Base-by-base conservation (phyloP, 1,140 invertebrate species). In the Leptinotarsa defecta region DNA sequence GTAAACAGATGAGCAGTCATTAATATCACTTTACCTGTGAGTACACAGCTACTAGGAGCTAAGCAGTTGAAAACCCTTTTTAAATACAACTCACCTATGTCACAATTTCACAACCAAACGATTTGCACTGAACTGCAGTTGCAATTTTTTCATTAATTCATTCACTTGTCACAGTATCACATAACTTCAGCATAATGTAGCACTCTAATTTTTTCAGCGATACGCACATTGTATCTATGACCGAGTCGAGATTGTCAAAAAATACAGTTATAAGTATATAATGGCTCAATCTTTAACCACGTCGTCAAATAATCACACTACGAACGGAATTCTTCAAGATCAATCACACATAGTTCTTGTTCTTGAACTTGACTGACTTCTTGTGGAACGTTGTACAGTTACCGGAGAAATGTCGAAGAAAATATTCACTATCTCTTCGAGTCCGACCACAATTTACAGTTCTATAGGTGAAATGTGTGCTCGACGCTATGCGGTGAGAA, bases 101-200 rank as follows among this genome's bases (percentile, higher is more conserved):
- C 34, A 43, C 34, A 43, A 43, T 43, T 11, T 43, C 34, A 43
- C 34, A 43, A 57, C 52, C 13, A 2, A 19, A 57, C 3, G 2
- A 57, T 57, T 17, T 57, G n/a, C 3, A 57, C 13, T 5, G 2
- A 57, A 57, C 13, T 57, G 3, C 52, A 17, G 52, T 57, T 57
- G 15, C 5, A 57, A 4, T 57, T n/a, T 17, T 19, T 3, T 57
- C 1, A 57, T 17, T 5, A 5, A 57, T 15, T 17, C 4, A 57
- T 17, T 57, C 1, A 4, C 52, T 57, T 57, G 15, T 57, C 20
- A 67, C 24, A 67, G 64, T 19, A 63, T 69, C 68, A 63, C 75
- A 76, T 19, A 76, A 64, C 48, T 80, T 76, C 49, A 78, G 69
- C 79, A 80, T 80, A 24, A 78, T 80, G 48, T 80, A 80, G 52